Evolutionary conservation across 2,888 invertebrate genomes (phyloP).

Genomic region (Hoplodrina blanda): DNA sequence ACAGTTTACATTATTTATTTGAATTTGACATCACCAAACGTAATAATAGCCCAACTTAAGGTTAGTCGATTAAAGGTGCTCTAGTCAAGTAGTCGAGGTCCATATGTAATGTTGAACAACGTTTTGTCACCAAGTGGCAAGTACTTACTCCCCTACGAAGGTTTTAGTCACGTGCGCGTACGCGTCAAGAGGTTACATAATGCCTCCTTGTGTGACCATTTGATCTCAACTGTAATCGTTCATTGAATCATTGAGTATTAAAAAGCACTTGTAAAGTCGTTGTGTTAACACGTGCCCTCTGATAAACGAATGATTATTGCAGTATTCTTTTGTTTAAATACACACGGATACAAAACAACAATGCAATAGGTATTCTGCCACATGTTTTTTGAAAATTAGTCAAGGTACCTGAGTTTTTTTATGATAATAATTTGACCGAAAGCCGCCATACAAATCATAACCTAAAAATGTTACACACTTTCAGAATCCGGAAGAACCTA

Average conservation of each 20-base stretch:
- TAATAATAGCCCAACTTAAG: conserved; percentile 27
- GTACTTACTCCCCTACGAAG: conserved; percentile 54
- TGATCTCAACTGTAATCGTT: conserved; percentile 60
- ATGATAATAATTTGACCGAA: too few species aligned
- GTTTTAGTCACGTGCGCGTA: conserved; percentile 78
- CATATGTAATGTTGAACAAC: conserved; percentile 75
- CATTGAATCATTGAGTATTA: conserved; percentile 41
- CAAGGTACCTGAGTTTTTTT: too few species aligned
- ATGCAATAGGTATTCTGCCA: not conserved
- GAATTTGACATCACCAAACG: not conserved
- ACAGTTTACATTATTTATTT: conserved; percentile 11
- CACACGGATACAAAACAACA: not conserved
- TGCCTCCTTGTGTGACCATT: conserved; percentile 77
- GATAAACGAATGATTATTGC: conserved; percentile 2
- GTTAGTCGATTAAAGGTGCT: conserved; percentile 52
- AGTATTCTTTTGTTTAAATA: not conserved
- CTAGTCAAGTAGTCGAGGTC: conserved; percentile 67
- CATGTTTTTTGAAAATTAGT: not conserved
- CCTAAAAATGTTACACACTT: too few species aligned
- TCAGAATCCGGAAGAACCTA: too few species aligned
- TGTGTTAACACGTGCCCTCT: conserved; percentile 35
- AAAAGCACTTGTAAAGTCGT: conserved; percentile 26
- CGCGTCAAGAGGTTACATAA: conserved; percentile 70
- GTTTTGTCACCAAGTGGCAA: conserved; percentile 47
- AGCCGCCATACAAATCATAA: too few species aligned